Conservation (phyloP, 1,140 invertebrate species). For the Diabrotica undecimpunctata region DNA sequence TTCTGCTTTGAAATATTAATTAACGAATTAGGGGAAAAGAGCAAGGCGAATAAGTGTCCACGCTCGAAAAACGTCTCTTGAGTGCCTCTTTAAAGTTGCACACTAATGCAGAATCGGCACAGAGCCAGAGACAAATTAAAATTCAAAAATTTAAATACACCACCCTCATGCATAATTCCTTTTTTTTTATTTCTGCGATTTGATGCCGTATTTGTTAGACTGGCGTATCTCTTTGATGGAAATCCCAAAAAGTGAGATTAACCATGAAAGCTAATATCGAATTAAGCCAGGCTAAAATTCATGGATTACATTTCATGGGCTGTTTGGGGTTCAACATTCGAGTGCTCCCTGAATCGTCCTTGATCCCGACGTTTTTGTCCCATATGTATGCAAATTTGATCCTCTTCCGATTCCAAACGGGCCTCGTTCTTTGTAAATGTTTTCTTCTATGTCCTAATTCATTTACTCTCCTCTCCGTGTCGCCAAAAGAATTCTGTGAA, state of each 20-base stretch:
- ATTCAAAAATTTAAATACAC: not conserved
- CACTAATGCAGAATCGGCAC: not conserved
- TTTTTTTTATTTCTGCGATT: conserved; percentile 3
- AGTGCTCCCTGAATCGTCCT: not conserved
- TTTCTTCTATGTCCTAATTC: not conserved
- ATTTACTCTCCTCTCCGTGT: not conserved
- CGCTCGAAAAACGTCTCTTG: not conserved
- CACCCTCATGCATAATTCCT: not conserved
- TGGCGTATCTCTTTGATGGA: not conserved
- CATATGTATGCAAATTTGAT: not conserved
- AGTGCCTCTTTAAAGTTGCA: not conserved
- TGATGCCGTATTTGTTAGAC: not conserved
- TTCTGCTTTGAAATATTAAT: too few relatives aligned
- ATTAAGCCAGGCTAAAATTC: not conserved
- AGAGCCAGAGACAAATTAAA: not conserved
- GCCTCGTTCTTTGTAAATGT: not conserved
- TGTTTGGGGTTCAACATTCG: not conserved
- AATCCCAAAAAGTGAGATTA: not conserved
- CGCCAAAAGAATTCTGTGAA: too few relatives aligned
- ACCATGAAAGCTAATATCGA: conserved; percentile 1
- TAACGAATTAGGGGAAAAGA: too few relatives aligned
- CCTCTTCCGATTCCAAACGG: not conserved
- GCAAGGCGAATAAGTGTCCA: too few relatives aligned
- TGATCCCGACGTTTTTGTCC: not conserved
- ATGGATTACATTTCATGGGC: not conserved